Conservation (phyloP, 2,113 vertebrate genomes). For the Catagonus wagneri region DNA sequence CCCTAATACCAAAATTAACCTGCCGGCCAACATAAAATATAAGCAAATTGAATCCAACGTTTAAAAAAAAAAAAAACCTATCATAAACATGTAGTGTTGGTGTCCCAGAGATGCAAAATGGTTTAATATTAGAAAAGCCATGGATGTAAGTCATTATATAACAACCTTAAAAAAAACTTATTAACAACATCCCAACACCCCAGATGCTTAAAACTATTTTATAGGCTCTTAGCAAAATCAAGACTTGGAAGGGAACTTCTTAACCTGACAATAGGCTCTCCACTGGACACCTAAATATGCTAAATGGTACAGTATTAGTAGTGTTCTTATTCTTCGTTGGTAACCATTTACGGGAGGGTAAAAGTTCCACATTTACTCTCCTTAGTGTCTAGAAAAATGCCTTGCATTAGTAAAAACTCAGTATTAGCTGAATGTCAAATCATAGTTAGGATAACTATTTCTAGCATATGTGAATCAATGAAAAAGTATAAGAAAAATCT, state of each 20-base stretch:
- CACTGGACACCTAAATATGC: background rate
- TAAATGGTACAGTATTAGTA: background rate
- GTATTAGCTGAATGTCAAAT: background rate
- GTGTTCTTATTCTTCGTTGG: background rate
- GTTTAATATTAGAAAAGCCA: constrained; percentile 22
- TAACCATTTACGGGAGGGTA: background rate
- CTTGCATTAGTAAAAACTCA: background rate
- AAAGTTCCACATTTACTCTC: background rate
- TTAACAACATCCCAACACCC: background rate
- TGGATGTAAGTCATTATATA: background rate
- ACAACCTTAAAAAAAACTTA: background rate
- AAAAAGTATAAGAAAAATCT: background rate
- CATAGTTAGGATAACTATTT: background rate
- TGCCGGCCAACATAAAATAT: background rate
- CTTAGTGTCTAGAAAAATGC: background rate
- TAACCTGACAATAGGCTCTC: background rate
- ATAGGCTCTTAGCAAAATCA: background rate
- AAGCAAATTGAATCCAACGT: background rate
- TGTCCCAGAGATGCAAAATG: background rate
- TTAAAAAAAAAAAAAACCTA: background rate
- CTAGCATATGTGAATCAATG: background rate
- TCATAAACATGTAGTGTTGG: background rate
- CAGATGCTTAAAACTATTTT: background rate
- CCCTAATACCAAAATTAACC: background rate
- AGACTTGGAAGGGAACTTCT: background rate